Conservation (phyloP, 2,113 vertebrate species). For the Chinchilla lanigera region DNA sequence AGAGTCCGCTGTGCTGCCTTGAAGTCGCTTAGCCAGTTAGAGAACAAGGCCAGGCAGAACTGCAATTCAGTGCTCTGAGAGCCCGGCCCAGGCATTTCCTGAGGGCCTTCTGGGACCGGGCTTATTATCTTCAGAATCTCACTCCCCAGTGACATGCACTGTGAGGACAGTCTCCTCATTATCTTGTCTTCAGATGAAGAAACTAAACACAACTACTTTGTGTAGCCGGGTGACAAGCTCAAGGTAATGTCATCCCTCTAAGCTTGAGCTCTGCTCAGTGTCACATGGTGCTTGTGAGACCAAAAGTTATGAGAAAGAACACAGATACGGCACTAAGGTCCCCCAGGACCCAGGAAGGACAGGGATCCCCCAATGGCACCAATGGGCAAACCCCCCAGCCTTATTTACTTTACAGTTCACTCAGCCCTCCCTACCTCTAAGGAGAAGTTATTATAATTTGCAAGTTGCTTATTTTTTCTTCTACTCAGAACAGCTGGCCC, state of each 20-base stretch:
- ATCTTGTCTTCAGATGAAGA: background rate
- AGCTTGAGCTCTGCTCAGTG: background rate
- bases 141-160: background rate
- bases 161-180: background rate
- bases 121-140: background rate
- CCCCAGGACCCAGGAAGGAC: background rate
- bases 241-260: background rate
- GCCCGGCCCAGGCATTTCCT: no score
- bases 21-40: background rate
- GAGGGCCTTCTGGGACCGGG: background rate
- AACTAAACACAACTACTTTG: background rate
- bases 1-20: background rate
- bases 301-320: no score
- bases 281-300: background rate
- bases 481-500: slow-evolving; percentile 60
- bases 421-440: background rate
- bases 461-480: background rate
- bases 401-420: accelerated
- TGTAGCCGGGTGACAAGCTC: background rate
- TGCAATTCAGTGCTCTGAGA: background rate
- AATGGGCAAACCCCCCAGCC: accelerated
- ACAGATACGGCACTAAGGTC: accelerated
- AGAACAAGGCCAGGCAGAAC: background rate
- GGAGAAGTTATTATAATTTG: slow-evolving; percentile 29
- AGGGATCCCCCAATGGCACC: accelerated